Evolutionary conservation across 2,113 vertebrate genomes (phyloP), one percentile per base, ranked within the genome.

Genomic region (Alces alces): DNA sequence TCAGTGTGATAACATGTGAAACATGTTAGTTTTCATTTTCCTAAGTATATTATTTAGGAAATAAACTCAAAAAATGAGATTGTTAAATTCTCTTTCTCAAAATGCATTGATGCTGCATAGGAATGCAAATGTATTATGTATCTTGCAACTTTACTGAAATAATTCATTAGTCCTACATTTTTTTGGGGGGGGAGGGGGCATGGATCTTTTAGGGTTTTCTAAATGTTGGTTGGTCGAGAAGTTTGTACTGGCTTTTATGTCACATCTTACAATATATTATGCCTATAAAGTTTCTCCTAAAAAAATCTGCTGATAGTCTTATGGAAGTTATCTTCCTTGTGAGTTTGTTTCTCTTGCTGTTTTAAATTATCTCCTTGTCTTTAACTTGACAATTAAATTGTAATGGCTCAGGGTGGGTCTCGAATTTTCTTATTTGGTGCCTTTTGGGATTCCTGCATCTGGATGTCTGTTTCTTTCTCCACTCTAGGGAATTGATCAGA

Each of bases 181-280:
- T 50, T 50, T 2, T 0, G 27, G 2, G 15, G 3, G 7, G 2
- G 4, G 33, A 7, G 27, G 7, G 66, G 5, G 0, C 36, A 39
- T 78, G 27, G 25, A 61, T 19, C 43, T 17, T 66, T 66, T 33
- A 78, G 4, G 43, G 23, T 19, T 79, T 93, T 54, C 45, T 43
- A 27, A 39, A 30, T 27, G 70, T 76, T 43, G 70, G 23, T 25
- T 76, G 70, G 23, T 23, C 1, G 3, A 76, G 36, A 43, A 76
- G 70, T 76, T 76, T 76, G 23, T 43, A 25, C 36, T 14, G 36
- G 6, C 11, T 76, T 76, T 76, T 76, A 6, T 43, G 6, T 76
- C 39, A 76, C 23, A 27, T 43, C 36, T 76, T 43, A 76, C 19
- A 70, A 19, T 52, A 78, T 76, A 86, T 58, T 86, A 39, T 52